Base-by-base conservation (phyloP, 1,140 invertebrate genomes). In the Bombus breviceps region DNA sequence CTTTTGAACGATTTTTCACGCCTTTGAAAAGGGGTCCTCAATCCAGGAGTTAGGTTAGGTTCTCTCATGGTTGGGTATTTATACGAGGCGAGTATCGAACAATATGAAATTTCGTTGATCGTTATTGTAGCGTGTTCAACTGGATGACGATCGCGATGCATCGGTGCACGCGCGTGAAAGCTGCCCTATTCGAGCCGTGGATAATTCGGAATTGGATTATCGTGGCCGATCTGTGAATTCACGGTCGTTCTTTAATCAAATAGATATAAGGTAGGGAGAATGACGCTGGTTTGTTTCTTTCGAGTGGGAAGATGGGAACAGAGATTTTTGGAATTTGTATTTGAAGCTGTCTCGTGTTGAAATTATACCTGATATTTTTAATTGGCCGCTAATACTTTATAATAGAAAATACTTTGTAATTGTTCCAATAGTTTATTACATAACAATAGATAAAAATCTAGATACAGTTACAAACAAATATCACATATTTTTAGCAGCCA, bases 191-290 rank as follows among this genome's bases (percentile, higher is more conserved):
- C 18, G 57, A 41, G 9, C 37, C 37, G n/a, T 32, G 91, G 86
- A 93, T 93, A 93, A 93, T 93, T 92, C 86, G 87, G 80, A 93
- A 93, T 64, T 78, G 75, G 75, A 78, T 78, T 78, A 78, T 78
- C 37, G 13, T 10, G 9, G 75, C 59, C 59, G 37, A 64, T 62
- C 57, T 64, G 75, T 3, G 75, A 77, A 64, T 53, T 18, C 32
- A 53, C 12, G 41, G 10, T 47, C 73, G 41, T 47, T 75, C 18
- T 32, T 75, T 53, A 39, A 75, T 75, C 4, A 22, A 75, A 34
- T 34, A 15, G 8, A 1, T 13, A 2, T 53, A 75, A 34, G 73
- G 13, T 34, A 53, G 28, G 15, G 25, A 18, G 73, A 53, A 13
- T 13, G 2, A 22, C 4, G 18, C 4, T 25, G 9, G 5, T 53